phyloP scores from a whole-genome alignment of 2,113 vertebrate genomes.

The crab-eating macaque (Macaca fascicularis) region T2T-MFA8v1.1 NC_088377.1:14910501-14911000 shows the following conservation, averaged over 20 bases:
- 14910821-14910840: background rate
- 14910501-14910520: too few species aligned
- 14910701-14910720: background rate
- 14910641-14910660: background rate
- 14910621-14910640: background rate
- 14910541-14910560: background rate
- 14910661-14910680: background rate
- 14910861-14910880: too few species aligned
- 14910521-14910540: background rate
- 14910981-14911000: background rate
- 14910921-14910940: too few species aligned
- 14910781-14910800: background rate
- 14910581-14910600: background rate
- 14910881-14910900: too few species aligned
- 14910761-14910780: background rate
- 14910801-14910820: background rate
- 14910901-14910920: too few species aligned
- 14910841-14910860: too few species aligned
- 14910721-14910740: background rate
- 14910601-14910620: background rate
- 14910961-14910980: background rate
- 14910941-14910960: too few species aligned
- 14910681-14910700: background rate
- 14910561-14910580: fast-evolving
- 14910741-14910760: background rate